Percentiles rank a stretch among this genome's conserved stretches.
phyloP scores from a whole-genome alignment of 2,113 vertebrate species.

The Tupaia chinensis region DNA sequence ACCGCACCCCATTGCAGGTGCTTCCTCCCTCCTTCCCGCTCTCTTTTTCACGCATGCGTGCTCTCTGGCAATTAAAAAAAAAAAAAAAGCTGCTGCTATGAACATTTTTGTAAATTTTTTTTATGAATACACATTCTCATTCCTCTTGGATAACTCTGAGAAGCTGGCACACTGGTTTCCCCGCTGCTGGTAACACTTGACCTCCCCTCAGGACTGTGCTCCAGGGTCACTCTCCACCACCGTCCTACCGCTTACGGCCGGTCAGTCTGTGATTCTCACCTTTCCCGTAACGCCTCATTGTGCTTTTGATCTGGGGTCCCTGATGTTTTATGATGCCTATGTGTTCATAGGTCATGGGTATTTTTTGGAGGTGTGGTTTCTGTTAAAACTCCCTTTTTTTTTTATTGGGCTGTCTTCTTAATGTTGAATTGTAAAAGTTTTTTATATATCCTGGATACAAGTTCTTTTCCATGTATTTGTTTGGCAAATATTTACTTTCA shows the following conservation, averaged over 20 bases:
- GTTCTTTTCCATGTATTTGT: not conserved
- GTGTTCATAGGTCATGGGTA: not conserved
- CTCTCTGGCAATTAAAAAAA: no score
- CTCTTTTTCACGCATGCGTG: no score
- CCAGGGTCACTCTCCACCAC: not conserved
- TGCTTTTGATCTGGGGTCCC: not conserved
- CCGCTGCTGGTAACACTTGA: not conserved
- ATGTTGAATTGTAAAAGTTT: not conserved
- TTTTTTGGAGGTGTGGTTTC: not conserved
- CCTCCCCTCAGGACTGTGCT: accelerated
- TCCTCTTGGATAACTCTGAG: not conserved
- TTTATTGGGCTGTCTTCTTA: not conserved
- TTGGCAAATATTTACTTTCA: not conserved
- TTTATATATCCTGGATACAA: not conserved
- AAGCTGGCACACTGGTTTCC: not conserved
- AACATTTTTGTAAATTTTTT: not conserved
- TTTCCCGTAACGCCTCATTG: accelerated
- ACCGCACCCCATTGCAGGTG: no score
- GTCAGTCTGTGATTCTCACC: not conserved
- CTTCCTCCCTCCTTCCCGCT: no score
- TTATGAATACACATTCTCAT: not conserved
- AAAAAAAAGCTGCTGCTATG: not conserved
- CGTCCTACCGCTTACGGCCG: accelerated
- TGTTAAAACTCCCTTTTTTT: not conserved
- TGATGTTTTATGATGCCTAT: not conserved